Conservation (phyloP, 2,113 vertebrate species). For the Machaerirhynchus nigripectus region DNA sequence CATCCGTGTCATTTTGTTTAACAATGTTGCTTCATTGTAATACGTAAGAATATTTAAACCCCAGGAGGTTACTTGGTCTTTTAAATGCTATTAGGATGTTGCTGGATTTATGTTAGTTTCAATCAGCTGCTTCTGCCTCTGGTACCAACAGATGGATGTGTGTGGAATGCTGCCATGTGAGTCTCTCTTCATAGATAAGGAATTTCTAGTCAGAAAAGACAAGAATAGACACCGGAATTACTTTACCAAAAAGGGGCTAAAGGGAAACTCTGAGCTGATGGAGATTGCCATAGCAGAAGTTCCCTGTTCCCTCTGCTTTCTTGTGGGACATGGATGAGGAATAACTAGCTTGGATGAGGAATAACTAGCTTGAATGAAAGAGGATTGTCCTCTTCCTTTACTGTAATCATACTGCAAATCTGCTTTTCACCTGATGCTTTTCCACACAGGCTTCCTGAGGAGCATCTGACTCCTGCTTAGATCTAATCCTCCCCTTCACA, state of each 20-base stretch:
- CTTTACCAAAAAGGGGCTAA: background rate
- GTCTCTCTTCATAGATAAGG: background rate
- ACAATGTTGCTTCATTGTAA: background rate
- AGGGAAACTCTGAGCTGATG: background rate
- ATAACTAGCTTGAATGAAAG: background rate
- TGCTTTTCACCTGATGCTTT: slow-evolving; percentile 8
- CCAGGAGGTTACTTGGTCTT: background rate
- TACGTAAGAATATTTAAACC: background rate
- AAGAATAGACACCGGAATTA: background rate
- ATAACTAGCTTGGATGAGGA: background rate
- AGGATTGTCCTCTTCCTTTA: background rate
- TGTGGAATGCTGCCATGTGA: background rate
- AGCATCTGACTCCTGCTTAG: background rate
- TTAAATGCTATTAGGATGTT: background rate
- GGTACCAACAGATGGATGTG: background rate
- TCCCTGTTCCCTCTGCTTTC: background rate
- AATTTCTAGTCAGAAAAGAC: background rate
- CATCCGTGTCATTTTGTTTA: background rate
- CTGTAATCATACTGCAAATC: background rate
- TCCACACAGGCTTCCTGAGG: background rate
- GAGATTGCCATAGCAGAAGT: background rate
- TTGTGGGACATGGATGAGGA: background rate
- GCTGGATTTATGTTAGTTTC: background rate
- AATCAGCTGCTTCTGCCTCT: background rate
- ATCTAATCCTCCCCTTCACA: background rate